A percentile compares a stretch with the other conserved stretches of the same genome.
Evolutionary conservation across 1,140 invertebrate genomes (phyloP).

Genomic region (Megalonaias nervosa): DNA sequence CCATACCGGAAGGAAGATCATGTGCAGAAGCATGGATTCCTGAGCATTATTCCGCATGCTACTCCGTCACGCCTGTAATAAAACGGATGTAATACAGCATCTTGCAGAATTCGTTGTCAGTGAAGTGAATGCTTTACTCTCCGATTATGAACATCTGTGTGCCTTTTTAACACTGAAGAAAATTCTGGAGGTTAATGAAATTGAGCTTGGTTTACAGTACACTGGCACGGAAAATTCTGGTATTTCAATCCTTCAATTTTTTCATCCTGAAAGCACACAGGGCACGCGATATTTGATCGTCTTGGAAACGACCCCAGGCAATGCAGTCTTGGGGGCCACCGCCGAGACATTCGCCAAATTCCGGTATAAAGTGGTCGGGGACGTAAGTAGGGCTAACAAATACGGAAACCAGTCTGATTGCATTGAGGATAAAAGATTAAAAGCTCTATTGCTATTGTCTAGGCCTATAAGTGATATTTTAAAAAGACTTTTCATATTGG

Average conservation of each 20-base stretch:
- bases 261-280: conserved; percentile 10
- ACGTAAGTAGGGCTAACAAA: conserved; percentile 21
- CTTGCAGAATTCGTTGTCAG: conserved; percentile 39
- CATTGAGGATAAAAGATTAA: conserved; percentile 19
- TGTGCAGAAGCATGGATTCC: conserved; percentile 70
- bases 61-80: conserved; percentile 40
- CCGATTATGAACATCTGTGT: conserved; percentile 40
- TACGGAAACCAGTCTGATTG: conserved; percentile 23
- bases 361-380: background rate
- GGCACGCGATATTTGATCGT: conserved; percentile 17
- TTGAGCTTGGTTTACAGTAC: conserved; percentile 30
- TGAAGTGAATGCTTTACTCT: conserved; percentile 45
- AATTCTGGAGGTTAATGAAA: conserved; percentile 23
- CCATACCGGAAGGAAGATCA: conserved; percentile 67
- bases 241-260: conserved; percentile 31
- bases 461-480: no score
- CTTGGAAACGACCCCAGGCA: conserved; percentile 14
- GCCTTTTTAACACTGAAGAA: conserved; percentile 27
- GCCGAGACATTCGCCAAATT: background rate
- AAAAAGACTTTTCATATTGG: no score
- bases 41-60: conserved; percentile 72
- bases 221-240: conserved; percentile 22
- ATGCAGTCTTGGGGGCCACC: conserved; percentile 23
- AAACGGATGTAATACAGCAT: background rate
- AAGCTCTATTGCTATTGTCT: conserved; percentile 21